Conservation (phyloP, 2,888 invertebrate species). For the Agrochola litura region DNA sequence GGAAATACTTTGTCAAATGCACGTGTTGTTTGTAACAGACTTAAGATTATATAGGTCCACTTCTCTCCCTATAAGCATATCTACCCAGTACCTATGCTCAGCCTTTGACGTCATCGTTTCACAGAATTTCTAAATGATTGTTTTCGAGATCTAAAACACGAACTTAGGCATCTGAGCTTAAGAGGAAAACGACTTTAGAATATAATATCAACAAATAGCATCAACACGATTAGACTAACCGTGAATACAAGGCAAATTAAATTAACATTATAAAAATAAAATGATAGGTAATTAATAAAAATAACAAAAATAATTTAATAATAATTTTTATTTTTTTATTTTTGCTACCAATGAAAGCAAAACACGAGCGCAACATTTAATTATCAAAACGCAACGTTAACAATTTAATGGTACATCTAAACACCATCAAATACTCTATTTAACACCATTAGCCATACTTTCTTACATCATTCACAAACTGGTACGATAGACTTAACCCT, state of each 20-base stretch:
- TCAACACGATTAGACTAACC: no score
- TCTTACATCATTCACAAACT: conserved; percentile 5
- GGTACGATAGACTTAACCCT: conserved; percentile 24
- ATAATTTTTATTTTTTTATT: no score
- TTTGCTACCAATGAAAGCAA: conserved; percentile 3
- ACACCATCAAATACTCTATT: conserved; percentile 23
- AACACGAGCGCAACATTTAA: neutral
- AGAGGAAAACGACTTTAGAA: no score
- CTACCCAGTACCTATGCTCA: neutral
- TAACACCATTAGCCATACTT: neutral
- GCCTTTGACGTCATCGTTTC: neutral
- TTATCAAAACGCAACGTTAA: conserved; percentile 18
- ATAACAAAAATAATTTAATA: no score
- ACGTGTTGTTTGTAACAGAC: neutral
- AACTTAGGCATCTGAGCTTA: neutral
- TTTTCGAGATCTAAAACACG: neutral
- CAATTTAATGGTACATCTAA: conserved; percentile 5
- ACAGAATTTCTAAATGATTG: neutral
- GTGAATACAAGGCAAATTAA: no score
- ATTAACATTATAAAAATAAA: no score
- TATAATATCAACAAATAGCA: neutral
- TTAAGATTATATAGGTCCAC: neutral
- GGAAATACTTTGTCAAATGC: neutral
- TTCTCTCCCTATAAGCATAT: neutral
- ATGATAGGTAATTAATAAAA: no score